Conservation (phyloP, 2,113 vertebrate genomes). For the Cricetomys ansorgei region DNA sequence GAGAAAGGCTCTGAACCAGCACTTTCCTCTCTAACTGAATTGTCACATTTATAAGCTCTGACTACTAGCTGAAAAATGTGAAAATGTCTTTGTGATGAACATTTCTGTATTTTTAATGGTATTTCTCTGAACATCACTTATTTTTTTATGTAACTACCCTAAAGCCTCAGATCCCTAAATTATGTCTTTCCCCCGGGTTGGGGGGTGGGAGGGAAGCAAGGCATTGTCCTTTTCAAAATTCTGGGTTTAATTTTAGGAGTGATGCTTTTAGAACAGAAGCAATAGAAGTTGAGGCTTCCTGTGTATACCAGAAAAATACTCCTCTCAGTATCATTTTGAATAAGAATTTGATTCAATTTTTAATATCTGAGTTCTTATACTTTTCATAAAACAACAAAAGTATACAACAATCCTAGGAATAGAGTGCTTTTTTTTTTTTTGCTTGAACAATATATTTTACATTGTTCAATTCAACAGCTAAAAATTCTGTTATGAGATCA, state of each 20-base stretch:
- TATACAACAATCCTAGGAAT: not conserved
- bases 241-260: not conserved
- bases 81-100: not conserved
- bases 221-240: not conserved
- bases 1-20: not conserved
- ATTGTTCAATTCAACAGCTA: conserved; percentile 1
- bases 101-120: not conserved
- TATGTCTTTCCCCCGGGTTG: not conserved
- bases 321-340: not conserved
- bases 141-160: not conserved
- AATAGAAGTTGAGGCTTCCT: not conserved
- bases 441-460: not conserved
- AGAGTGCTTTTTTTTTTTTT: not conserved
- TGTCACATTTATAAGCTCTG: not conserved
- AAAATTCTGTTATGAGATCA: not conserved
- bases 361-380: not conserved
- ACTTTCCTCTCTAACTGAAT: not conserved
- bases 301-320: not conserved
- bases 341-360: not conserved
- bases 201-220: not conserved
- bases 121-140: not conserved
- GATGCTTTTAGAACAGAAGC: not conserved
- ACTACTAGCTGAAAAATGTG: not conserved
- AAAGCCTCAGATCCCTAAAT: not conserved
- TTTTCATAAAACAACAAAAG: not conserved